Evolutionary conservation across 2,888 invertebrate species (phyloP).

Genomic region (Cataglyphis albicans): DNA sequence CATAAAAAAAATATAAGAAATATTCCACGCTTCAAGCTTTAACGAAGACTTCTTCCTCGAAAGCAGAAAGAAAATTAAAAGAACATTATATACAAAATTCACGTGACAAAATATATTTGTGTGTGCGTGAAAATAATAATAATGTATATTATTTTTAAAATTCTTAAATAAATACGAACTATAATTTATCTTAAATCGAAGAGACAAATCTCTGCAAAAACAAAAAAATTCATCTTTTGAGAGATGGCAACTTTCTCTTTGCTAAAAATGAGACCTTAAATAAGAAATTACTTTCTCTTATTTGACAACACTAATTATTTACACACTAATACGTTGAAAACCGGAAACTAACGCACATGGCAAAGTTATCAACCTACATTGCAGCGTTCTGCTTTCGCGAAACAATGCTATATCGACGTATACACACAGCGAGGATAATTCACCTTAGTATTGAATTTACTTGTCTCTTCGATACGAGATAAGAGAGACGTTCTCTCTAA

Average conservation of each 20-base stretch:
- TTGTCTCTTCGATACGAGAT: conserved; percentile 25
- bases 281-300: not conserved
- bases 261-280: not conserved
- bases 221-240: not conserved
- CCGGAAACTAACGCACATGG: not conserved
- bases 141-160: not conserved
- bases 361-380: conserved; percentile 2
- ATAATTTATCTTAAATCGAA: not conserved
- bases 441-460: conserved; percentile 18
- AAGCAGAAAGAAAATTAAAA: not conserved
- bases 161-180: not conserved
- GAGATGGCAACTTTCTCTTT: not conserved
- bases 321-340: not conserved
- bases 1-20: not conserved
- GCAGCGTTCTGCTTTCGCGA: conserved; percentile 4
- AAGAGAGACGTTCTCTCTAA: conserved; percentile 26
- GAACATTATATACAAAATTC: not conserved
- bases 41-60: not conserved
- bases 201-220: not conserved
- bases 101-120: not conserved
- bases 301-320: not conserved
- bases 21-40: not conserved
- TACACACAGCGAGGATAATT: conserved; percentile 16
- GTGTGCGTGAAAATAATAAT: not conserved
- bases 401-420: not conserved